Evolutionary conservation across 2,797 vertebrate genomes (phyloP).

Genomic region (Babyrousa celebensis): DNA sequence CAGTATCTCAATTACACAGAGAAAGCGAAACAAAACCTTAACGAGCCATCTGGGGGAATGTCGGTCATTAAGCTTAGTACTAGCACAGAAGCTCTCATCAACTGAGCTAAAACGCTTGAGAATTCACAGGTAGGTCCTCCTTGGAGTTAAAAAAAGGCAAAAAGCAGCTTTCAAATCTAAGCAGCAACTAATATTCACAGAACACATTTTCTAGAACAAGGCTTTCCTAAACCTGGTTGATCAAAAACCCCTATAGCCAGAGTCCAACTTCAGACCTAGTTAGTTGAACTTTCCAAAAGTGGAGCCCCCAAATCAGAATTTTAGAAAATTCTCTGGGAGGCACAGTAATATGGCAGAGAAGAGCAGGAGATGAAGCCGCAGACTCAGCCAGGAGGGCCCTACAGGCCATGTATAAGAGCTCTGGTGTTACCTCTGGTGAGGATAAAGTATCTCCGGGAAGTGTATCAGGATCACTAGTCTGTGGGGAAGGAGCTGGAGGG

Average conservation of each 20-base stretch:
- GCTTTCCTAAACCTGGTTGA: not conserved
- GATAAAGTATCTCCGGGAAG: not conserved
- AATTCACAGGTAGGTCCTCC: conserved; percentile 15
- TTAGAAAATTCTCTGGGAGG: not conserved
- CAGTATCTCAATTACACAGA: conserved; percentile 47
- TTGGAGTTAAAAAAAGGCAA: not conserved
- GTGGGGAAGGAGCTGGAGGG: not conserved
- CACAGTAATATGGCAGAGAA: rapidly evolving
- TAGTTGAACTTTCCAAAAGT: not conserved
- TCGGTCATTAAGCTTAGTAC: not conserved
- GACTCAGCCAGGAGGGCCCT: not conserved
- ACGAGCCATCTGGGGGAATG: not conserved
- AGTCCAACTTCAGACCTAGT: not conserved
- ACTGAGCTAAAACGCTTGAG: not conserved
- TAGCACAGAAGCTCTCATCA: not conserved
- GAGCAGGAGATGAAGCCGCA: not conserved
- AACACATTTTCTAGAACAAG: not conserved
- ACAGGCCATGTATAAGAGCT: not conserved
- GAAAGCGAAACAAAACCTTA: conserved; percentile 57
- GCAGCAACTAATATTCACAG: not conserved
- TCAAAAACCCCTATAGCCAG: not conserved
- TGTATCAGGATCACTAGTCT: not conserved
- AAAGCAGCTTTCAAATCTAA: not conserved
- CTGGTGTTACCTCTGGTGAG: not conserved
- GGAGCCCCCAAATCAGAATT: not conserved